Percentiles rank a stretch among this genome's conserved stretches.
Evolutionary conservation across 2,113 vertebrate species (phyloP).

Genomic region (Cepphus grylle): DNA sequence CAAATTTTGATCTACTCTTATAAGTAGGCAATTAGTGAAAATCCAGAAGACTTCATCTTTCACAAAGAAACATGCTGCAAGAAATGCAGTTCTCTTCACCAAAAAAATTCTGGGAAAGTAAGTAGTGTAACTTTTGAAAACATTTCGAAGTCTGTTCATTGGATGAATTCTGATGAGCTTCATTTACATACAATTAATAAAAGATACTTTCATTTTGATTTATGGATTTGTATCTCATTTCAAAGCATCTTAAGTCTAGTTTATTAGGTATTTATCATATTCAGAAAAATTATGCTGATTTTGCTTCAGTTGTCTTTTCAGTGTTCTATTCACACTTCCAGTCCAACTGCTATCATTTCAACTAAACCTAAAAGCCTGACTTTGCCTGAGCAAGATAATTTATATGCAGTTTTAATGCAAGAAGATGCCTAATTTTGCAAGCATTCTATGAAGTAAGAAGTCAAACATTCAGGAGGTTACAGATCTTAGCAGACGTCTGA

Average conservation of each 20-base stretch:
- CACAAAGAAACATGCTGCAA: background rate
- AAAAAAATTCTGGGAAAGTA: background rate
- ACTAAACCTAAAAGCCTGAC: background rate
- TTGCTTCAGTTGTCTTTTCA: background rate
- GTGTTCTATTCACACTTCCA: background rate
- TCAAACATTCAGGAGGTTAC: background rate
- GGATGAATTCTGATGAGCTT: background rate
- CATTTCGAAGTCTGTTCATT: background rate
- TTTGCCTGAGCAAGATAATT: background rate
- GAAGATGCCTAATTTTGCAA: background rate
- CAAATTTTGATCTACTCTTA: background rate
- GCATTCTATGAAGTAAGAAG: background rate
- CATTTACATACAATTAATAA: background rate
- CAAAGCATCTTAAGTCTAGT: background rate
- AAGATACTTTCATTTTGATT: background rate
- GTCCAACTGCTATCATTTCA: background rate
- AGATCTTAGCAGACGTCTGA: background rate
- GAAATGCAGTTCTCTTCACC: background rate
- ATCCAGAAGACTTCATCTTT: background rate
- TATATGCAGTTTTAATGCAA: background rate
- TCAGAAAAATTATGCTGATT: background rate
- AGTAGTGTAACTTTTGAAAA: background rate
- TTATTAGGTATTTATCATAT: background rate
- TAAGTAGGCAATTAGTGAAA: background rate
- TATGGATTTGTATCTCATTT: background rate